Evolutionary conservation across 2,888 invertebrate species (phyloP).

Genomic region (Nomada fucata): DNA sequence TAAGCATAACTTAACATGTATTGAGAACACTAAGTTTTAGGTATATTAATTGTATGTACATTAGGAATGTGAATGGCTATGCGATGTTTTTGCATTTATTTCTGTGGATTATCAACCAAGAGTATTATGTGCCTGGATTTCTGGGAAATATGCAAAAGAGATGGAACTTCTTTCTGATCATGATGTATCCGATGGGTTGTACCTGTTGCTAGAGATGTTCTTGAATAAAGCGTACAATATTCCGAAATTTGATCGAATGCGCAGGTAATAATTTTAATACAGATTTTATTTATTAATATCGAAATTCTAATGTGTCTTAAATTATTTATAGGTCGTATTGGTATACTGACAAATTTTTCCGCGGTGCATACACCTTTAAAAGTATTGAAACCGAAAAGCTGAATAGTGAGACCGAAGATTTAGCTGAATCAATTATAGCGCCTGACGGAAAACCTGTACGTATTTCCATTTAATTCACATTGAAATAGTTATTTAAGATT

Average conservation of each 20-base stretch:
- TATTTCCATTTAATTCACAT: slow-evolving; percentile 13
- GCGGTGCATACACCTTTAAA: slow-evolving; percentile 90
- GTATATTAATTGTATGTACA: slow-evolving; percentile 44
- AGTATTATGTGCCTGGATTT: slow-evolving; percentile 90
- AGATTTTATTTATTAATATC: neutral
- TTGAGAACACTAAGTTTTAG: slow-evolving; percentile 3
- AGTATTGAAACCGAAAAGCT: slow-evolving; percentile 85
- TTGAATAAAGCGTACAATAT: slow-evolving; percentile 85
- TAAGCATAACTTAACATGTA: neutral
- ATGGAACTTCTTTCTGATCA: slow-evolving; percentile 87
- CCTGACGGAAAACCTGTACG: slow-evolving; percentile 83
- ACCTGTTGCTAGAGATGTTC: slow-evolving; percentile 86
- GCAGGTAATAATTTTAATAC: slow-evolving; percentile 83
- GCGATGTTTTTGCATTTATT: slow-evolving; percentile 89
- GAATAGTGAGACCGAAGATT: slow-evolving; percentile 85
- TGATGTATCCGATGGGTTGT: slow-evolving; percentile 85
- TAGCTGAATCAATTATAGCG: slow-evolving; percentile 86
- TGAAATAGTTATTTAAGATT: neutral
- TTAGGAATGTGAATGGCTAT: slow-evolving; percentile 86
- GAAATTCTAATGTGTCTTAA: neutral
- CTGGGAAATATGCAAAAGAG: slow-evolving; percentile 87
- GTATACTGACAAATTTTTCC: slow-evolving; percentile 88
- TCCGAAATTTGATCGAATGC: slow-evolving; percentile 85
- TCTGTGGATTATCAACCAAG: slow-evolving; percentile 87
- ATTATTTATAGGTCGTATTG: slow-evolving; percentile 86